Conservation (phyloP, 1,140 invertebrate species). For the Ctenoplectra terminalis region DNA sequence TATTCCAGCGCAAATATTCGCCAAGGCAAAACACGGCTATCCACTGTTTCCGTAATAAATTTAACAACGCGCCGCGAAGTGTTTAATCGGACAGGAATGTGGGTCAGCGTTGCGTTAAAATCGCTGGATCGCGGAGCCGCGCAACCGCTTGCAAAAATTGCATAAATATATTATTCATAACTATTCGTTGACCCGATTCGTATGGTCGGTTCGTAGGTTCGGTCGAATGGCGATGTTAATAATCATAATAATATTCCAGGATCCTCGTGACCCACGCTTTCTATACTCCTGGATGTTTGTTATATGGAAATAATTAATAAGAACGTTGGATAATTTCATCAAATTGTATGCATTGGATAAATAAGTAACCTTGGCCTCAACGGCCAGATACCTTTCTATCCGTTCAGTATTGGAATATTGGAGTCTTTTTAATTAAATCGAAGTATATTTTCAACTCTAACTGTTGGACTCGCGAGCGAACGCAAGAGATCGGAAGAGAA, state of each 20-base stretch:
- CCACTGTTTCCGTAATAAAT: constrained; percentile 35
- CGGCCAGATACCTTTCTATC: too few species aligned
- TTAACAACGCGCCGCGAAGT: constrained; percentile 11
- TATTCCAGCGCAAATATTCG: constrained; percentile 33
- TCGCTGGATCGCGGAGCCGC: too few species aligned
- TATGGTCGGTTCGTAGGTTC: background rate
- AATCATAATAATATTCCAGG: background rate
- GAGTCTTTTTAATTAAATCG: too few species aligned
- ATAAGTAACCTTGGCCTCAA: too few species aligned
- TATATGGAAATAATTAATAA: constrained; percentile 13
- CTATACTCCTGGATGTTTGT: background rate
- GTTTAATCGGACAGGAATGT: constrained; percentile 49
- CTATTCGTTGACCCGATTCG: background rate
- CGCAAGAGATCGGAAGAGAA: too few species aligned
- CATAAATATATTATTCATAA: constrained; percentile 42
- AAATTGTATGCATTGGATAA: too few species aligned
- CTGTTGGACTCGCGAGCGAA: too few species aligned
- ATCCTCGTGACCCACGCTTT: too few species aligned
- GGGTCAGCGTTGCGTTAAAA: constrained; percentile 26
- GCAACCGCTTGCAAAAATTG: constrained; percentile 23
- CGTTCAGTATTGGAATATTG: too few species aligned
- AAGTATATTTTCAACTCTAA: too few species aligned
- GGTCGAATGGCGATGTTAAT: background rate
- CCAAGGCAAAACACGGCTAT: constrained; percentile 1
- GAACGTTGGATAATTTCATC: background rate